These are phyloP conservation scores for Esperia sulphurella DNA, from an alignment of 2,888 invertebrate species.

Conservation along the genomic window DNA sequence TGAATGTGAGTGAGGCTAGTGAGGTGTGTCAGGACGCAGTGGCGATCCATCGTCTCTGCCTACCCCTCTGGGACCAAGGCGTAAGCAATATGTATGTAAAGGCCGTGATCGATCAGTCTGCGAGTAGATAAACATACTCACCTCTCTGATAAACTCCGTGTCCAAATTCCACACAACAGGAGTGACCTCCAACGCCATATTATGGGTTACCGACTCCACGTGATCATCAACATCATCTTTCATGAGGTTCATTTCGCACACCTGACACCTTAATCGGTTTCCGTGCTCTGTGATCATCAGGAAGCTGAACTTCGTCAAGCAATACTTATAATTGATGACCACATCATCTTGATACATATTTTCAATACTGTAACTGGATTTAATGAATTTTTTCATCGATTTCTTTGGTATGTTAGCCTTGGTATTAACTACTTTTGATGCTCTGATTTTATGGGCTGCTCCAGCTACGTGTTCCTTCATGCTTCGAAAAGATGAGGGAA, in stretches of 20 bases:
- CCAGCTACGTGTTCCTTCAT: slow-evolving; percentile 39
- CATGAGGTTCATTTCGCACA: slow-evolving; percentile 18
- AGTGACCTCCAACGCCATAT: slow-evolving; percentile 1
- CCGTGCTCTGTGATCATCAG: slow-evolving; percentile 17
- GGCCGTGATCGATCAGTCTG: too few species aligned
- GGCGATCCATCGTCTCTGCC: too few species aligned
- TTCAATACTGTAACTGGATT: background rate
- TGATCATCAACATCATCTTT: slow-evolving; percentile 7
- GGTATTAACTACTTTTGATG: background rate
- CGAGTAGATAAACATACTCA: slow-evolving; percentile 2
- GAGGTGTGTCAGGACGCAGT: too few species aligned
- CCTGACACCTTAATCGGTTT: slow-evolving; percentile 22
- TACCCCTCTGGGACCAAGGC: too few species aligned
- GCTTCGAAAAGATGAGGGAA: slow-evolving; percentile 25
- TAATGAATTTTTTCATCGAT: slow-evolving; percentile 9
- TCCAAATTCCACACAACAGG: slow-evolving; percentile 13
- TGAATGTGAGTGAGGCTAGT: too few species aligned
- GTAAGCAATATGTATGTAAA: too few species aligned
- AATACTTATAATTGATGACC: slow-evolving; percentile 31
- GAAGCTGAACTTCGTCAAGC: slow-evolving; percentile 21
- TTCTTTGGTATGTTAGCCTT: slow-evolving; percentile 7
- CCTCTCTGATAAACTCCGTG: slow-evolving; percentile 24
- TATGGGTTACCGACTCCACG: slow-evolving; percentile 7
- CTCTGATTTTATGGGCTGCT: slow-evolving; percentile 25
- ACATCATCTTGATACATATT: slow-evolving; percentile 5